Conservation (phyloP, 2,113 vertebrate genomes). For the Strix aluco region DNA sequence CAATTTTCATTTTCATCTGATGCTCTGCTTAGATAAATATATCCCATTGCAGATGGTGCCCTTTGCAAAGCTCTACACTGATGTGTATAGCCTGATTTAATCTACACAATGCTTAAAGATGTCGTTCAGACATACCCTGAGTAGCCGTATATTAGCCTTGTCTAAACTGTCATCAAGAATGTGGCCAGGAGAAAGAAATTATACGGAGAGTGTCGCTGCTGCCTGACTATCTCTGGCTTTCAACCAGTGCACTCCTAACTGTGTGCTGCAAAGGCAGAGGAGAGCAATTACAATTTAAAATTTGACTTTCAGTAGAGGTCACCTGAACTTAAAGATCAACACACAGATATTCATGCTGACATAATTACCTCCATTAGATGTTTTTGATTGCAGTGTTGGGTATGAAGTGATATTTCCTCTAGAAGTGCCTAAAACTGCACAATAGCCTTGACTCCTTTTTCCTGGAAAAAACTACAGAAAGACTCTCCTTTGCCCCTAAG, state of each 20-base stretch:
- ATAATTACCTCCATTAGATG: neutral
- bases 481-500: neutral
- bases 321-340: neutral
- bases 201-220: neutral
- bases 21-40: neutral
- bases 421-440: neutral
- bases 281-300: neutral
- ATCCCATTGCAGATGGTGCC: neutral
- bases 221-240: neutral
- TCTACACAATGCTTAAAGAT: neutral
- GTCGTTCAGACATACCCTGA: neutral
- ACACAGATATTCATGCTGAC: neutral
- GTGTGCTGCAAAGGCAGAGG: neutral
- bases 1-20: neutral
- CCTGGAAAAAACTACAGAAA: neutral
- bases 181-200: neutral
- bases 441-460: neutral
- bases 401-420: neutral
- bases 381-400: neutral
- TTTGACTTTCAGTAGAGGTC: neutral
- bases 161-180: neutral
- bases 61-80: neutral
- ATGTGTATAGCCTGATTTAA: neutral
- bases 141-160: neutral
- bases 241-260: neutral